Conservation (phyloP, 1,140 invertebrate species). For the Camponotus floridanus region DNA sequence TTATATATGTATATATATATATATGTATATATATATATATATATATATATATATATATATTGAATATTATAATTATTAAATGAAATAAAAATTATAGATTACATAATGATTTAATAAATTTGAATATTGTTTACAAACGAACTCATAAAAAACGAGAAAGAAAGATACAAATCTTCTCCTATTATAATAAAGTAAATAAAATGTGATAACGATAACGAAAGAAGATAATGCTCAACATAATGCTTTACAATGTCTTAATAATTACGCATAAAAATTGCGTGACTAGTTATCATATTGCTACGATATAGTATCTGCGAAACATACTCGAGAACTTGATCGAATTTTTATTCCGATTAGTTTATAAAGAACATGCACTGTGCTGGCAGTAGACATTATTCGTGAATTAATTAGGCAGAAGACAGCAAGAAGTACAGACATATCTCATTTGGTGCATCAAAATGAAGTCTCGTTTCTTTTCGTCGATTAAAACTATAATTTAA, state of each 20-base stretch:
- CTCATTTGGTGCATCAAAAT: background rate
- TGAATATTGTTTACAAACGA: background rate
- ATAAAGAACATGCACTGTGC: background rate
- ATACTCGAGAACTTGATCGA: background rate
- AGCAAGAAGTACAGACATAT: too few relatives aligned
- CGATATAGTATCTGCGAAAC: background rate
- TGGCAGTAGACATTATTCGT: background rate
- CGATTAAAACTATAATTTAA: too few relatives aligned
- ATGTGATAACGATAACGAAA: background rate
- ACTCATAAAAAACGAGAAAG: background rate
- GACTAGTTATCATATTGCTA: conserved; percentile 2
- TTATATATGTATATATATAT: background rate
- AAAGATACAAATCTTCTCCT: background rate
- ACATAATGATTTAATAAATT: background rate
- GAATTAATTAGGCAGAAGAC: conserved; percentile 20
- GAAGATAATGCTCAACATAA: background rate
- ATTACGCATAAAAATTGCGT: too few relatives aligned
- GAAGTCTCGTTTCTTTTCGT: background rate
- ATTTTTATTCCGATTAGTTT: conserved; percentile 8
- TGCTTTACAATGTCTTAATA: background rate
- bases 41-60: background rate
- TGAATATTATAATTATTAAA: background rate
- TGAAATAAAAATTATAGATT: background rate
- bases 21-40: background rate
- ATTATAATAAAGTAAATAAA: background rate